Conservation (phyloP, 2,797 vertebrate species). For the Squalus acanthias region DNA sequence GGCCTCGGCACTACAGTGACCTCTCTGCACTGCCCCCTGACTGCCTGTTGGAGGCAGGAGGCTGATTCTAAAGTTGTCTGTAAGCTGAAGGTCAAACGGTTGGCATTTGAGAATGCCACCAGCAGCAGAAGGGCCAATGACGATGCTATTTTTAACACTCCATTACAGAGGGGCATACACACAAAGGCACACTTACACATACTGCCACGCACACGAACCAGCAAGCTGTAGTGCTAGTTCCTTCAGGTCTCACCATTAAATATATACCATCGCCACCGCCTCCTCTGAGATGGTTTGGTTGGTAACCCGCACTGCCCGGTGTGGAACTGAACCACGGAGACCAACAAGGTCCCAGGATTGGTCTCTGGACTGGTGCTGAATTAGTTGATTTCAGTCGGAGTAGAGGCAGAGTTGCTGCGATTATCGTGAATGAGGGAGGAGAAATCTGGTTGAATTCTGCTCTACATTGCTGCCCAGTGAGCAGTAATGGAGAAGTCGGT, state of each 20-base stretch:
- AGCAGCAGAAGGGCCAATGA: not conserved
- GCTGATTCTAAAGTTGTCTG: not conserved
- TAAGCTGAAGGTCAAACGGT: not conserved
- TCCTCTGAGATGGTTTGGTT: too few species aligned
- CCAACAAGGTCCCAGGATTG: too few species aligned
- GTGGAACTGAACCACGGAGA: too few species aligned
- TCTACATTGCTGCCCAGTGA: not conserved
- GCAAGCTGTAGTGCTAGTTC: not conserved
- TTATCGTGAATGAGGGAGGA: not conserved
- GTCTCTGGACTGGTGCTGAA: not conserved
- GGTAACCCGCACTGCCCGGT: too few species aligned
- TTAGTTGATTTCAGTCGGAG: not conserved
- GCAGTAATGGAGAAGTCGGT: too few species aligned
- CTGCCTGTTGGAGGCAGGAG: not conserved
- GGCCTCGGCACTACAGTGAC: not conserved
- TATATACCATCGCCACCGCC: not conserved
- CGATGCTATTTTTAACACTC: not conserved
- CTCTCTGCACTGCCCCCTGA: not conserved
- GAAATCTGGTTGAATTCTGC: not conserved
- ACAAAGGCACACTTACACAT: not conserved
- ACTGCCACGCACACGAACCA: not conserved
- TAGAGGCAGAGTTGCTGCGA: not conserved
- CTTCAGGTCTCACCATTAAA: not conserved
- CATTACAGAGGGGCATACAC: not conserved
- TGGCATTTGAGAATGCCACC: not conserved